Evolutionary conservation across 1,140 invertebrate genomes (phyloP), one percentile per base, ranked within the genome.

Genomic region (Calosoma granatense): DNA sequence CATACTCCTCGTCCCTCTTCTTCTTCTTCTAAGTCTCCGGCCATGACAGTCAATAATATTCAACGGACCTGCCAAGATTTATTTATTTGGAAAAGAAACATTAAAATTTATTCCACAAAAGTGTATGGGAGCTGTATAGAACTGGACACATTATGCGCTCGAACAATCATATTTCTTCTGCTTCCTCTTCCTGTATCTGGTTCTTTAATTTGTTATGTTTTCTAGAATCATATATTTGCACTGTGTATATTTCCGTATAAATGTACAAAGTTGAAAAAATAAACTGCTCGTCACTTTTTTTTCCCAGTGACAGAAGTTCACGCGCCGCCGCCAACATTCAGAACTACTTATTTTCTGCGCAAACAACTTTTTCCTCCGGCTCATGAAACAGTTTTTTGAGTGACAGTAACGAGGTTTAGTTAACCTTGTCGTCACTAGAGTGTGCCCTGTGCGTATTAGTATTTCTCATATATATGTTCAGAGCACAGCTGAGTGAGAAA

Each of bases 91-190:
- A 17, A 47, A 17, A 47, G 41, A 47, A 47, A 47, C 41, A 17
- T 47, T 47, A 47, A 47, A 47, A 47, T 47, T 47, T 47, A 47
- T 47, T 47, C 41, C 41, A 47, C 9, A 47, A 47, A 47, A 47
- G 41, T 47, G 9, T 47, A 3, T 17, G 6, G 15, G 15, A 17
- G 41, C 6, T 12, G 17, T 12, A 47, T 36, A 47, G 41, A 47
- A 47, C 41, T n/a, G n/a, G n/a, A n/a, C n/a, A n/a, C n/a, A n/a
- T n/a, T n/a, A n/a, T n/a, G n/a, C n/a, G n/a, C n/a, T n/a, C n/a
- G n/a, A n/a, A n/a, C n/a, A n/a, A n/a, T n/a, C n/a, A n/a, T n/a
- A n/a, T n/a, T n/a, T n/a, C n/a, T n/a, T n/a, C n/a, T n/a, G n/a
- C n/a, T n/a, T n/a, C n/a, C n/a, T n/a, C n/a, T n/a, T n/a, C n/a